Percentiles rank a stretch among this genome's conserved stretches.
Conservation (phyloP, 2,797 vertebrate species). For the Pseudomugil gertrudae region DNA sequence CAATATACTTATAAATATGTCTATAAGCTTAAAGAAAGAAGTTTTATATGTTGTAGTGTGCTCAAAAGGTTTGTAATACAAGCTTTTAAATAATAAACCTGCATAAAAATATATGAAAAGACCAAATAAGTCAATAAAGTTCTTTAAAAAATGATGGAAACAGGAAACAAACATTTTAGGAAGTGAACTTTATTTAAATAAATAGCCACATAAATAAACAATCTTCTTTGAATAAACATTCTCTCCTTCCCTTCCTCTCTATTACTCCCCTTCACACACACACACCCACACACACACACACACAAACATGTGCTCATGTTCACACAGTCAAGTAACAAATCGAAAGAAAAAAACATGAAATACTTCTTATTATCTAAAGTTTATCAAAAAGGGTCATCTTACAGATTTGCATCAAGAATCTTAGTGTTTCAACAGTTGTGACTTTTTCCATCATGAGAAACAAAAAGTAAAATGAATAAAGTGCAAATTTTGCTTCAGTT, state of each 20-base stretch:
- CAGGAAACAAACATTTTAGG: constrained; percentile 55
- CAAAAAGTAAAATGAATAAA: constrained; percentile 75
- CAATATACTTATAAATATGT: too few species aligned
- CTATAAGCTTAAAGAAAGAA: not conserved
- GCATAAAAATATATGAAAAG: constrained; percentile 4
- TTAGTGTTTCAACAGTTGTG: constrained; percentile 74
- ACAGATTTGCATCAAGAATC: constrained; percentile 67
- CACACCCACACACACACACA: constrained; percentile 22
- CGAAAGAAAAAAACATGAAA: constrained; percentile 58
- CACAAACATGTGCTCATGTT: constrained; percentile 39
- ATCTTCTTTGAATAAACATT: constrained; percentile 59
- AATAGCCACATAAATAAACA: constrained; percentile 88
- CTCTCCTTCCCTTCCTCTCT: constrained; percentile 28
- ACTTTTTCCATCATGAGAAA: constrained; percentile 62
- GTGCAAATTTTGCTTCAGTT: constrained; percentile 78
- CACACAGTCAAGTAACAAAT: constrained; percentile 77
- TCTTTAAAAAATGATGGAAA: not conserved
- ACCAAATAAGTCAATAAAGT: not conserved
- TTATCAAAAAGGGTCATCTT: constrained; percentile 66
- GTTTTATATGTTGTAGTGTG: constrained; percentile 1
- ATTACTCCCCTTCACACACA: constrained; percentile 26
- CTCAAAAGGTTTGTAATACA: not conserved
- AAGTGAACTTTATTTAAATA: constrained; percentile 86
- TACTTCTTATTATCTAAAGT: constrained; percentile 70
- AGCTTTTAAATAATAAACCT: not conserved